phyloP scores from a whole-genome alignment of 2,888 invertebrate genomes.

The Timema cristinae region DNA sequence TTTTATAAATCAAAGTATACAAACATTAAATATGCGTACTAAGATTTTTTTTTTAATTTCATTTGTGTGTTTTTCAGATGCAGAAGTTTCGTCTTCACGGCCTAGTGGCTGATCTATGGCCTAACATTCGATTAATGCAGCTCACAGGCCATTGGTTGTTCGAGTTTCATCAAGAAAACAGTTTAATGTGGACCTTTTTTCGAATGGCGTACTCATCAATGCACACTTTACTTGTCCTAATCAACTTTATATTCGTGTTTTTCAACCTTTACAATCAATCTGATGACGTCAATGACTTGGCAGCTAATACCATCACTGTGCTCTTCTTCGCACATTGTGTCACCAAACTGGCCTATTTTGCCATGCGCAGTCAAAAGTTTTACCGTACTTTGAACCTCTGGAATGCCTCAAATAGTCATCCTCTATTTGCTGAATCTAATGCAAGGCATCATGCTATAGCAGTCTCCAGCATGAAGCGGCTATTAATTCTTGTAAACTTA shows the following conservation, averaged over 20 bases:
- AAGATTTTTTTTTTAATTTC: background rate
- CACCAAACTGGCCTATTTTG: slow-evolving; percentile 71
- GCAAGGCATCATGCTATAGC: slow-evolving; percentile 70
- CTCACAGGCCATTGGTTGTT: slow-evolving; percentile 73
- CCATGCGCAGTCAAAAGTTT: slow-evolving; percentile 65
- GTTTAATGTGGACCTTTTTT: slow-evolving; percentile 41
- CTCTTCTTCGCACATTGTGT: slow-evolving; percentile 75
- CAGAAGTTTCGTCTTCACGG: slow-evolving; percentile 58
- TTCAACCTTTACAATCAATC: slow-evolving; percentile 67
- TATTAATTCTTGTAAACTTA: background rate
- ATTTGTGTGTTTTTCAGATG: slow-evolving; percentile 42
- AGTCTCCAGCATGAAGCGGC: slow-evolving; percentile 67
- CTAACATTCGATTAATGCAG: slow-evolving; percentile 76
- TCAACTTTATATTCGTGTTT: slow-evolving; percentile 60
- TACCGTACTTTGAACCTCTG: slow-evolving; percentile 76
- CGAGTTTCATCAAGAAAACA: slow-evolving; percentile 58
- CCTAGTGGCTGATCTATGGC: slow-evolving; percentile 79
- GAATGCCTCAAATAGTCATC: slow-evolving; percentile 69
- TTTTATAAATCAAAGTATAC: too few relatives aligned
- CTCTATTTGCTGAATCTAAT: slow-evolving; percentile 78
- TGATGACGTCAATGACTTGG: slow-evolving; percentile 66
- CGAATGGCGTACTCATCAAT: slow-evolving; percentile 32
- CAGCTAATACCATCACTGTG: slow-evolving; percentile 76
- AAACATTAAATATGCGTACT: too few relatives aligned
- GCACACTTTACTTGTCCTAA: slow-evolving; percentile 57